Evolutionary conservation across 2,888 invertebrate species (phyloP), one percentile per base, ranked within the genome.

Genomic region (Steromphala cineraria): DNA sequence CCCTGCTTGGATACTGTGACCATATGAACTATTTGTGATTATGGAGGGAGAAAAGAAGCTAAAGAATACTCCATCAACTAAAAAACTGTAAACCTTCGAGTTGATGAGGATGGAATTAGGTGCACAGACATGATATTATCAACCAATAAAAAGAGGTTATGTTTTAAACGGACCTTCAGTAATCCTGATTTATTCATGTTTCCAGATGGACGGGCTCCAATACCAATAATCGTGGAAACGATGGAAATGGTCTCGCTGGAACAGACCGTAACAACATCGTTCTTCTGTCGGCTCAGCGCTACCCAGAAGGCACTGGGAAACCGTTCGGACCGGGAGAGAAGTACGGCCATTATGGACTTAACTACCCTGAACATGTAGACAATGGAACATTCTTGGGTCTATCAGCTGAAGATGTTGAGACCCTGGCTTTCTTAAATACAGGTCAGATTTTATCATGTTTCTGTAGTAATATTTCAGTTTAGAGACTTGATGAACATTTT

Each of bases 121-220:
- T 36, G 8, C 36, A 5, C 4, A 36, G 8, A 36, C 3, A 36
- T 36, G 36, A 5, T 36, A 36, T 36, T 36, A 36, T 36, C 36
- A 36, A 36, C 3, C 36, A 8, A 8, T 36, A n/a, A 8, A 36
- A 36, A 36, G 46, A 46, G 10, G 13, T 46, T 36, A 36, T 36
- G 4, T 13, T 46, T 46, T 46, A 56, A 56, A 24, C 24, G 1
- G 1, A 56, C 8, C 7, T 8, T 1, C n/a, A 56, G 4, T 3
- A 8, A 8, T 56, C n/a, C 56, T 24, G 19, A 56, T 4, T 7
- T 4, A 36, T 67, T 46, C 8, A 15, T 46, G 1, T 55, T 56
- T 40, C n/a, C 77, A 93, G 93, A 81, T 93, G 93, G 93, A 93
- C 92, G 40, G 93, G 93, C 10, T 93, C 93, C 19, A 92, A 93